Evolutionary conservation across 2,113 vertebrate genomes (phyloP).

Genomic region (Strix uralensis): DNA sequence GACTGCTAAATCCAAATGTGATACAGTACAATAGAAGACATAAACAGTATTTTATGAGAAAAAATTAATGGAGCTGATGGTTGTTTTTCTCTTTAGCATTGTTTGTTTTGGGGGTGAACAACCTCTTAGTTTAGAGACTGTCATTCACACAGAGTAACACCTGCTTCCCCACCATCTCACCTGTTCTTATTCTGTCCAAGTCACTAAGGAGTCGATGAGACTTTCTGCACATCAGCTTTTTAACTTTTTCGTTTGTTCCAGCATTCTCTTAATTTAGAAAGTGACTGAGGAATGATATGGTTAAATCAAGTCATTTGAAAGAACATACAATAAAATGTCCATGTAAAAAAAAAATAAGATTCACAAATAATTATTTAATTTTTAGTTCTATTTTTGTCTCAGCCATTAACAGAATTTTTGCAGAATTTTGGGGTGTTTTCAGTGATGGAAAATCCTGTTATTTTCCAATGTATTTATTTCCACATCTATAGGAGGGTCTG

Average conservation of each 20-base stretch:
- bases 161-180: not conserved
- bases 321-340: not conserved
- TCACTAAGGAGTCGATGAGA: not conserved
- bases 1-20: not conserved
- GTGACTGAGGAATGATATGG: not conserved
- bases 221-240: not conserved
- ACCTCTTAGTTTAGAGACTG: not conserved
- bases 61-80: not conserved
- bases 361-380: not conserved
- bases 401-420: not conserved
- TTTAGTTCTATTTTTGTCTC: not conserved
- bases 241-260: not conserved
- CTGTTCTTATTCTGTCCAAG: not conserved
- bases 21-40: not conserved
- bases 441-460: not conserved
- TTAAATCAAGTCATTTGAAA: not conserved
- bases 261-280: not conserved
- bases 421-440: not conserved
- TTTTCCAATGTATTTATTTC: not conserved
- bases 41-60: not conserved
- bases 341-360: rapidly evolving
- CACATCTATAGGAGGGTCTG: not conserved
- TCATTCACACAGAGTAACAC: not conserved
- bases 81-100: not conserved
- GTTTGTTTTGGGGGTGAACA: not conserved